Base-by-base conservation (phyloP, 2,888 invertebrate genomes). In the Yponomeuta cagnagella region DNA sequence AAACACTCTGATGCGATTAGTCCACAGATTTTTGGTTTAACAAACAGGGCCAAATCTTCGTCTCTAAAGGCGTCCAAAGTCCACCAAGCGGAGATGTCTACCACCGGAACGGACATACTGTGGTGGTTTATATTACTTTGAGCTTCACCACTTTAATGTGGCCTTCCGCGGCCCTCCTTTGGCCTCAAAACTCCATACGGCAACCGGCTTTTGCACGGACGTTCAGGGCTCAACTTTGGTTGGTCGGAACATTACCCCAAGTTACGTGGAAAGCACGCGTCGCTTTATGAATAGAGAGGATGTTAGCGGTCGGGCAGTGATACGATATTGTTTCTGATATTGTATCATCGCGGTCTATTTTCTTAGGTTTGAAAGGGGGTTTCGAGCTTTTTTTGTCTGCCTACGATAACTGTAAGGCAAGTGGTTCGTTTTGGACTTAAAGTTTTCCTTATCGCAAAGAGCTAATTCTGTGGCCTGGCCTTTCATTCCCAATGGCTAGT, bases 61-160 rank as follows among this genome's bases (percentile, higher is more conserved):
- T 6, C 52, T 15, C 52, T 5, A 15, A 15, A 15, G 15, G 52
- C 1, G 52, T 58, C 15, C 52, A 58, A 58, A 58, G 15, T 58
- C 52, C 15, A 3, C 52, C 52, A 58, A 58, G 52, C 52, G 52
- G 52, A 58, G 52, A 58, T 58, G 30, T 31, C 37, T 33, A 67
- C 67, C 67, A 67, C 67, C 67, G 67, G 67, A 67, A 67, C 67
- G 67, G 43, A 33, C 52, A 64, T 30, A 64, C 67, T 37, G 67
- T 10, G 33, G 65, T 65, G 33, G 30, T 33, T 67, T 67, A 43
- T 67, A 37, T 67, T 67, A 67, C 67, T 67, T 43, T 37, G 15
- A 67, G 33, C 10, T 43, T 0, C 31, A 67, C 67, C 67, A 67
- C 15, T n/a, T 15, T 67, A 67, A 5, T 12, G 12, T 67, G 67